Conservation (phyloP, 2,888 invertebrate species). For the Brachypalpus laphriformis region DNA sequence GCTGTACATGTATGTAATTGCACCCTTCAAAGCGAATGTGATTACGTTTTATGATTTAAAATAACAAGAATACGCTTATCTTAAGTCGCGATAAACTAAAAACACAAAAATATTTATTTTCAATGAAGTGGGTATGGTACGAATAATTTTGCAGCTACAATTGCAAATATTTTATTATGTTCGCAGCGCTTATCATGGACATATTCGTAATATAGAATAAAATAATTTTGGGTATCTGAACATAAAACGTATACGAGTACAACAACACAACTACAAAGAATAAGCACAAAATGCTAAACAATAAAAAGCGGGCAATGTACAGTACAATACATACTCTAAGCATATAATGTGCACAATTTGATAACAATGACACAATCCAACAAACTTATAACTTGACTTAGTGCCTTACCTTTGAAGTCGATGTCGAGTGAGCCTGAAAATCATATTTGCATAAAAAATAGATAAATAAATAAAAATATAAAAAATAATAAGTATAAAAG, state of each 20-base stretch:
- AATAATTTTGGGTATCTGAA: background rate
- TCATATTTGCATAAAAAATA: slow-evolving; percentile 28
- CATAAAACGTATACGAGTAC: background rate
- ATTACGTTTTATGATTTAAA: background rate
- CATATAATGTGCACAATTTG: slow-evolving; percentile 14
- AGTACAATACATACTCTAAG: background rate
- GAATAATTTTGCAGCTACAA: background rate
- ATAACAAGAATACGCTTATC: background rate
- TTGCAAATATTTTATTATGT: background rate
- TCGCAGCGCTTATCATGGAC: background rate
- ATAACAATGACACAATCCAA: slow-evolving; percentile 17
- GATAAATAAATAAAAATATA: slow-evolving; percentile 15
- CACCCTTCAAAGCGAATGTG: background rate
- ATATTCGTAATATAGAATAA: background rate
- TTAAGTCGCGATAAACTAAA: background rate
- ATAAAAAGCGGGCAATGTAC: slow-evolving; percentile 6
- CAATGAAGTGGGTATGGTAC: background rate
- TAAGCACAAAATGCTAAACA: background rate
- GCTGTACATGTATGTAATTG: background rate
- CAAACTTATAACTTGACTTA: slow-evolving; percentile 33
- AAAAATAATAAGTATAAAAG: background rate
- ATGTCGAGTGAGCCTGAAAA: slow-evolving; percentile 68
- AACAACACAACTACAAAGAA: background rate
- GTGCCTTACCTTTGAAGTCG: slow-evolving; percentile 63
- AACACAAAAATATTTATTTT: background rate